Percentiles rank a stretch among this genome's conserved stretches.
phyloP scores from a whole-genome alignment of 2,888 invertebrate species.

The Eupithecia pulchellata region DNA sequence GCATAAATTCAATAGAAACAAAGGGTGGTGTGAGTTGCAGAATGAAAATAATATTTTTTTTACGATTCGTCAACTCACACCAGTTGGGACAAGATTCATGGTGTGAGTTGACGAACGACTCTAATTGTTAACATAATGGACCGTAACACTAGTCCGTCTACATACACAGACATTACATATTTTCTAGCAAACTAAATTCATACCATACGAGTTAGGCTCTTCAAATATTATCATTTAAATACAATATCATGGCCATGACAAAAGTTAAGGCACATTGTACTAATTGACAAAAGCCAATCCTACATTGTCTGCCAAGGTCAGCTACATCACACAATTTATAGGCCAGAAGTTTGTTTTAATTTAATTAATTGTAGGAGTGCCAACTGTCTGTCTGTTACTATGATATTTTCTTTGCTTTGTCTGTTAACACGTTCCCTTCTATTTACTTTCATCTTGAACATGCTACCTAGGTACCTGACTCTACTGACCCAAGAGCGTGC shows the following conservation, averaged over 20 bases:
- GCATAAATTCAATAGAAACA: no score
- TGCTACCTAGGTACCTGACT: no score
- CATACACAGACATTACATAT: not conserved
- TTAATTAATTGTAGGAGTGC: not conserved
- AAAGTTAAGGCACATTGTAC: constrained; percentile 1
- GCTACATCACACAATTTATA: constrained; percentile 3
- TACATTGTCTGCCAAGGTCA: constrained; percentile 12
- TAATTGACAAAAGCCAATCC: constrained; percentile 1
- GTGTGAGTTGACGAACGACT: no score
- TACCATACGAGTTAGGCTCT: not conserved
- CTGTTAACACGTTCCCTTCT: not conserved
- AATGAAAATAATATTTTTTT: no score
- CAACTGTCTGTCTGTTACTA: constrained; percentile 3
- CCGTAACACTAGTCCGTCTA: not conserved
- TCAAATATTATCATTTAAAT: constrained; percentile 4
- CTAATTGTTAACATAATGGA: constrained; percentile 1
- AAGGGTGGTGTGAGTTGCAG: no score
- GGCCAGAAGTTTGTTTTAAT: not conserved
- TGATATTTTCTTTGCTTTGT: not conserved
- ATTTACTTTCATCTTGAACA: not conserved
- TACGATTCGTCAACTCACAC: no score
- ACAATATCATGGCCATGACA: constrained; percentile 1
- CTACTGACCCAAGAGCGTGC: not conserved
- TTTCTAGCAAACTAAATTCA: not conserved
- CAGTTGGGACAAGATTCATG: no score